A percentile compares a stretch with the other conserved stretches of the same genome.
phyloP scores from a whole-genome alignment of 2,113 vertebrate genomes.

The Dinomys branickii region DNA sequence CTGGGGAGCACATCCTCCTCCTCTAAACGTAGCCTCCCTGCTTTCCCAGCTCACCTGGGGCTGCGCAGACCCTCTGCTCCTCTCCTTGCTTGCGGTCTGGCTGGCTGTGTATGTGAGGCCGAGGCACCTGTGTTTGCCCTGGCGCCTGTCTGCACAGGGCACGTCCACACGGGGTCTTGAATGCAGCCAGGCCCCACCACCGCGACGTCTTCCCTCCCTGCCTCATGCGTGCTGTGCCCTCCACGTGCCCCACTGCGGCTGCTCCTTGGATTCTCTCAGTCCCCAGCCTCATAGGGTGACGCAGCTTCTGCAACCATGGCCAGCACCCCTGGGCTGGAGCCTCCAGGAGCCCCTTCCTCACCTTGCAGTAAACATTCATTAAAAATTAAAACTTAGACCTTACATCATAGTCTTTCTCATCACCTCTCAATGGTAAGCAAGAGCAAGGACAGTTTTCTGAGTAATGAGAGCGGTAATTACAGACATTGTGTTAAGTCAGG shows the following conservation, averaged over 20 bases:
- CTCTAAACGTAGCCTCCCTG: not conserved
- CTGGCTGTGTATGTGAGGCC: accelerated
- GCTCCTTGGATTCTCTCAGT: not conserved
- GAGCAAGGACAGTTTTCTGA: not conserved
- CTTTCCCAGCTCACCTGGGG: not conserved
- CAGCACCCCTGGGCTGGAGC: no score
- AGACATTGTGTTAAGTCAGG: not conserved
- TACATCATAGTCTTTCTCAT: not conserved
- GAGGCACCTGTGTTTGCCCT: not conserved
- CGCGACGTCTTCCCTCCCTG: not conserved
- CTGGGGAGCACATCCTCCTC: not conserved
- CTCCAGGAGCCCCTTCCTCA: not conserved
- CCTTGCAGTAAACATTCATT: not conserved
- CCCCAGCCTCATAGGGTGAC: not conserved
- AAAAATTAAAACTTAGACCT: not conserved
- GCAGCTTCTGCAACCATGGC: not conserved
- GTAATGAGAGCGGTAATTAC: not conserved
- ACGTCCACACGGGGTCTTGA: not conserved
- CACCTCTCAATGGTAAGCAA: not conserved
- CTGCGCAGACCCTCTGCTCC: not conserved
- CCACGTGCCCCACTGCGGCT: not conserved
- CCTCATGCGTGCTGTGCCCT: no score
- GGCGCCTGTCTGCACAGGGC: not conserved
- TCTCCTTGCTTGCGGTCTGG: not conserved
- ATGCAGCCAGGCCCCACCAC: not conserved